Conservation (phyloP, 1,140 invertebrate genomes). For the Aplysia californica region DNA sequence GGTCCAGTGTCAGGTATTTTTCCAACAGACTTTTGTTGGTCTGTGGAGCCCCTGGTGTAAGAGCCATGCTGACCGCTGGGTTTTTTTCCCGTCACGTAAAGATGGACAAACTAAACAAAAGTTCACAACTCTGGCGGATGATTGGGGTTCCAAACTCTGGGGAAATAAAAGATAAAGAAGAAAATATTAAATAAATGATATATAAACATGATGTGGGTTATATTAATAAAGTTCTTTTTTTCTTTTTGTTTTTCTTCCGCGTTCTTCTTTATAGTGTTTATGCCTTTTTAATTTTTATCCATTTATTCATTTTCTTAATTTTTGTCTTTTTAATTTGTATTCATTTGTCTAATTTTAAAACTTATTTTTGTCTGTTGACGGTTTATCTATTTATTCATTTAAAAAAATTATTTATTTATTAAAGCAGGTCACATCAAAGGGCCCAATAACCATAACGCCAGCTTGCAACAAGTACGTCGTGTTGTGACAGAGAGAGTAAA, state of each 20-base stretch:
- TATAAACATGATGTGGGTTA: not conserved
- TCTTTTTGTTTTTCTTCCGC: not conserved
- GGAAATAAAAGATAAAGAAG: slow-evolving; percentile 79
- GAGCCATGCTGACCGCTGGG: slow-evolving; percentile 72
- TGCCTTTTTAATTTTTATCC: not conserved
- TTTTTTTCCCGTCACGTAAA: too few relatives aligned
- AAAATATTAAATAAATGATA: slow-evolving; percentile 73
- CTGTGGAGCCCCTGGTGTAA: not conserved
- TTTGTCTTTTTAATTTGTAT: not conserved
- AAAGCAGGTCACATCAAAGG: too few relatives aligned
- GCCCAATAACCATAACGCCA: too few relatives aligned
- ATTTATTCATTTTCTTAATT: not conserved
- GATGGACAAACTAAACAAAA: too few relatives aligned
- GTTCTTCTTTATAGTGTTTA: too few relatives aligned
- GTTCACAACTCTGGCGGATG: too few relatives aligned
- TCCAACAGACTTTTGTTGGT: slow-evolving; percentile 78
- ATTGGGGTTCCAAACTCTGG: too few relatives aligned
- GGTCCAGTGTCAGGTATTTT: slow-evolving; percentile 79
- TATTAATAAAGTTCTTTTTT: not conserved
- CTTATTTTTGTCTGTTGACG: slow-evolving; percentile 28
- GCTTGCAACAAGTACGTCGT: too few relatives aligned
- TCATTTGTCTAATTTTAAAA: not conserved
- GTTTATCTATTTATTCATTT: too few relatives aligned
- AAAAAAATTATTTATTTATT: too few relatives aligned
- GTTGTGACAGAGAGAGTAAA: too few relatives aligned